Base-by-base conservation (phyloP, 2,113 vertebrate genomes). In the Limanda limanda region DNA sequence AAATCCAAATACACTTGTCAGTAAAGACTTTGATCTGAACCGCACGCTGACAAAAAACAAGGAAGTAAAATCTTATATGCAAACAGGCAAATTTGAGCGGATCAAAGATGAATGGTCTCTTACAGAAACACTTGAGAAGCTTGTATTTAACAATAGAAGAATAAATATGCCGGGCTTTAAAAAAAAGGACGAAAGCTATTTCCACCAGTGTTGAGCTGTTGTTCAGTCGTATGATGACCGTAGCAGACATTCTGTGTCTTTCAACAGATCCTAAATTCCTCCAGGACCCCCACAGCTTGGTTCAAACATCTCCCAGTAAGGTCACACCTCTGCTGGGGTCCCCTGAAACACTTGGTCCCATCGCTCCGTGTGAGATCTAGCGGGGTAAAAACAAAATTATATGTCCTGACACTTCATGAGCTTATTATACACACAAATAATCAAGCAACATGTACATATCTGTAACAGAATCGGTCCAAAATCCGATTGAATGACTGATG, bases 361-460 rank as follows among this genome's bases (percentile, higher is more conserved):
- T 92, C 67, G 83, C 89, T 95, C 93, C 87, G 74, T 89, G 88
- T 91, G 65, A 92, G 94, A 93, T 94, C 91, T 93, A 92, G 87
- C 86, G 82, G 83, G 83, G 87, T 82, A 93, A 95, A 95, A 95
- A 93, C 92, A 91, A 94, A 92, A 92, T 96, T 93, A 94, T 94
- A 96, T 95, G 96, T 95, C 31, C 31, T 94, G 93, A 96, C 95
- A 63, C 95, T 95, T 95, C 93, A 94, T 94, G 91, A 96, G 95
- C 96, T 96, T 95, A 96, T 96, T 97, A 96, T 94, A 95, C 93
- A n/a, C 94, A 95, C 95, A 96, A 96, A 96, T 96, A 96, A 97
- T 96, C 95, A 95, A 96, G 94, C 92, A 96, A 94, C 92, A 92
- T 96, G 95, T 95, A 97, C 95, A 96, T 94, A 97, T 96, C 94